phyloP scores from a whole-genome alignment of 2,113 vertebrate species.

The Chinchilla lanigera region DNA sequence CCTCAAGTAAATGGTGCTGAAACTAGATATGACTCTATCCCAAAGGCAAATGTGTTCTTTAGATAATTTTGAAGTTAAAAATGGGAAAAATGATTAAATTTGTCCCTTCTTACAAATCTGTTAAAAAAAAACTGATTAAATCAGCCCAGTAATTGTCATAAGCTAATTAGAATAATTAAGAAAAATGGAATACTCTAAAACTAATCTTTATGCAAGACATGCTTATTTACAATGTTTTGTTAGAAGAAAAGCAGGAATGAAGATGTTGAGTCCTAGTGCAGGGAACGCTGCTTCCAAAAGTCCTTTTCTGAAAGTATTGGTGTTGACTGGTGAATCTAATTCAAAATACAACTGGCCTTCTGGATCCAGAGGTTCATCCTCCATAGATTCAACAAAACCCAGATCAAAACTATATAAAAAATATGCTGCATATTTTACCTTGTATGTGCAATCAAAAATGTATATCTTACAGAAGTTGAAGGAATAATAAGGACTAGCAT shows the following conservation, averaged over 20 bases:
- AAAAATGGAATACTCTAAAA: conserved; percentile 13
- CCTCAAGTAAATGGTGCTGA: neutral
- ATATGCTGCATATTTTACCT: neutral
- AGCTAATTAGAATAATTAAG: conserved; percentile 47
- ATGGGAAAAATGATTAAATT: neutral
- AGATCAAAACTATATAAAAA: neutral
- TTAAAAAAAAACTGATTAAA: conserved; percentile 45
- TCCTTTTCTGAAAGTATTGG: neutral
- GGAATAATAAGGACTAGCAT: neutral
- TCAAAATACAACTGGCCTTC: neutral
- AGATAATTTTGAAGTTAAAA: conserved; percentile 41
- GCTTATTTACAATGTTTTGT: conserved; percentile 2
- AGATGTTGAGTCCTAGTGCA: neutral
- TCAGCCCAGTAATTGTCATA: neutral
- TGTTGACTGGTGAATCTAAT: neutral
- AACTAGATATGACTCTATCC: neutral
- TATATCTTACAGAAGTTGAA: neutral
- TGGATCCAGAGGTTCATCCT: neutral
- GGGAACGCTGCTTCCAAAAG: neutral
- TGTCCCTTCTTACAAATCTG: neutral
- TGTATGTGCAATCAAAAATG: neutral
- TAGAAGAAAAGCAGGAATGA: neutral
- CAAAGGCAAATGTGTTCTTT: neutral
- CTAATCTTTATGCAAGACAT: neutral
- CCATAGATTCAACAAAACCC: neutral